Evolutionary conservation across 2,113 vertebrate genomes (phyloP), one percentile per base, ranked within the genome.

Genomic region (Podocnemis expansa): DNA sequence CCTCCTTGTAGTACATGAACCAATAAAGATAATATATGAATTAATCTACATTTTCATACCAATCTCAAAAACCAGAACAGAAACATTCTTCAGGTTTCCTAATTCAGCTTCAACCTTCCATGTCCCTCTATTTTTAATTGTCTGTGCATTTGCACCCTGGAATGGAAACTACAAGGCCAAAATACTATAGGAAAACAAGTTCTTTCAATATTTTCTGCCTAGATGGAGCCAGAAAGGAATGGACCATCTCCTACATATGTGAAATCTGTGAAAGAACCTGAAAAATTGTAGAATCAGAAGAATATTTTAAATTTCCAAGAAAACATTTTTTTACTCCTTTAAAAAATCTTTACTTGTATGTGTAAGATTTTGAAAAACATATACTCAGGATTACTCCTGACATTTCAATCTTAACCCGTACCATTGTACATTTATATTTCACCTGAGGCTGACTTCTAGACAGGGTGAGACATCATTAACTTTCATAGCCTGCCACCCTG

Each of bases 71-170:
- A n/a, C 58, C 49, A 91, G 29, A 82, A 83, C 82, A 89, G 56
- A 84, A 91, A 87, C 79, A 38, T 92, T 38, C n/a, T 96, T 88
- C 76, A 79, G 43, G 38, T 85, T 96, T 45, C 41, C 25, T 43
- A 76, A 4, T 29, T 25, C 25, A 76, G 12, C 41, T 76, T 27
- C 38, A 10, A 25, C 10, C 70, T 75, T 75, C 95, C 76, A n/a
- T 52, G 81, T 29, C 89, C 8, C 85, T 85, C 52, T 63, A 13
- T 95, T 96, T 88, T 89, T 88, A 95, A 93, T 89, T 8, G 24
- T 85, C 93, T 91, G 38, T 91, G 47, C 70, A 56, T 90, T 90
- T 80, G 83, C 19, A 91, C 89, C 82, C 89, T 67, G 27, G 25
- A 29, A 2, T 11, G 27, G 24, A 76, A 76, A 10, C 27, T 27